Conservation (phyloP, 2,888 invertebrate species). For the Brachyopa scutellaris region DNA sequence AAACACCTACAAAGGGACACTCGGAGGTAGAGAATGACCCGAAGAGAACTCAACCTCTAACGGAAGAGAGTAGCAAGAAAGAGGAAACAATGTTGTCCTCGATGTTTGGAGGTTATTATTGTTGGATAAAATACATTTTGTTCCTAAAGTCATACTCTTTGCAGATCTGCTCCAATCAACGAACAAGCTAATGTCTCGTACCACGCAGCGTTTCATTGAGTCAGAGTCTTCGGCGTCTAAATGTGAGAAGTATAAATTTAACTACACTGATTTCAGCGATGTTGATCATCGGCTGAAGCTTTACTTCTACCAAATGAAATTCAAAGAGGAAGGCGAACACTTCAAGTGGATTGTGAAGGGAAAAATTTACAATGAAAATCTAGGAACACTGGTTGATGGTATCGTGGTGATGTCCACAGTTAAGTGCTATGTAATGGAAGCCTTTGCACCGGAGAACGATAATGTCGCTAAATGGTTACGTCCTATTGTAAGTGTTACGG, state of each 20-base stretch:
- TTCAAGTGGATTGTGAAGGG: slow-evolving; percentile 83
- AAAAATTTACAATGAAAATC: slow-evolving; percentile 81
- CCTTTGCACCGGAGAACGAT: slow-evolving; percentile 82
- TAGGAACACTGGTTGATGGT: slow-evolving; percentile 81
- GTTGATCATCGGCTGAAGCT: slow-evolving; percentile 85
- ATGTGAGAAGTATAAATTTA: slow-evolving; percentile 82
- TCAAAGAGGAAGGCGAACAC: slow-evolving; percentile 83
- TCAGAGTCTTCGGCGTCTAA: slow-evolving; percentile 75
- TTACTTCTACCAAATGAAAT: slow-evolving; percentile 83
- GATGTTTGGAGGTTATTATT: slow-evolving; percentile 82
- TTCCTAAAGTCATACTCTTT: too few relatives aligned
- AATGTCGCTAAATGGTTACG: slow-evolving; percentile 83
- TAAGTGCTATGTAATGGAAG: slow-evolving; percentile 83
- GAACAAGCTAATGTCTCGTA: slow-evolving; percentile 80
- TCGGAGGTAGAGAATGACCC: slow-evolving; percentile 18
- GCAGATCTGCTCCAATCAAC: slow-evolving; percentile 83
- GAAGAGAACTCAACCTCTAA: not conserved
- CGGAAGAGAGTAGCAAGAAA: slow-evolving; percentile 70
- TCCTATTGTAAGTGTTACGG: slow-evolving; percentile 82
- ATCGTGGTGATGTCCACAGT: slow-evolving; percentile 83
- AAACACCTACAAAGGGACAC: slow-evolving; percentile 36
- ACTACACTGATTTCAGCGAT: slow-evolving; percentile 83
- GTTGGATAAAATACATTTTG: not conserved
- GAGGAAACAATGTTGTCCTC: slow-evolving; percentile 77
- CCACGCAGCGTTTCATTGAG: slow-evolving; percentile 77